These are phyloP conservation scores for Stegana nigrithorax DNA, from an alignment of 2,888 invertebrate genomes.

Conservation along the genomic window DNA sequence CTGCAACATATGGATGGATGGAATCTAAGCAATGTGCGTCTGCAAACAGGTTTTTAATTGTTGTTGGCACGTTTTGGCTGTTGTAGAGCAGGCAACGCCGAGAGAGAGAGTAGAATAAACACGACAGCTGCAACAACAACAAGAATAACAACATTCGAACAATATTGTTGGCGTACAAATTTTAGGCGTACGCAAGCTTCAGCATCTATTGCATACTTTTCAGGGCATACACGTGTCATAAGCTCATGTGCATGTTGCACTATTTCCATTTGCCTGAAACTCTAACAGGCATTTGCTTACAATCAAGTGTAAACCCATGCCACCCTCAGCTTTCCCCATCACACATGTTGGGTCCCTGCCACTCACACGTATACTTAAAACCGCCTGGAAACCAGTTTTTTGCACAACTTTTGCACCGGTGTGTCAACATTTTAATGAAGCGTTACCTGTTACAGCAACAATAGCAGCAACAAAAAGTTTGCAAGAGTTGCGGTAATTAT, in stretches of 20 bases:
- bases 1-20: too few species aligned
- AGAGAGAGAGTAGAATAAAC: too few species aligned
- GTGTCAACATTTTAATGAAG: slow-evolving; percentile 19
- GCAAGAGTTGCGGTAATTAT: not conserved
- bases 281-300: not conserved
- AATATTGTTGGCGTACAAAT: slow-evolving; percentile 15
- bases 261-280: slow-evolving; percentile 9
- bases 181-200: slow-evolving; percentile 4
- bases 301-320: not conserved
- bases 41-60: too few species aligned
- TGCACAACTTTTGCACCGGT: not conserved
- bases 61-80: too few species aligned
- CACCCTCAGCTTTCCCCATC: too few species aligned
- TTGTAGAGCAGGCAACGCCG: too few species aligned
- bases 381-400: not conserved
- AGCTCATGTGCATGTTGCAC: not conserved
- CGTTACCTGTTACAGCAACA: slow-evolving; percentile 5
- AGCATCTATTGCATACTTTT: slow-evolving; percentile 4
- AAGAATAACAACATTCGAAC: not conserved
- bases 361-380: not conserved
- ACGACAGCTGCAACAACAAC: slow-evolving; percentile 8
- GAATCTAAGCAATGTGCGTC: too few species aligned
- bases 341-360: too few species aligned
- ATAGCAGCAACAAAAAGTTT: not conserved
- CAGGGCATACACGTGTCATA: not conserved